Conservation (phyloP, 2,888 invertebrate species). For the Anoplius nigerrimus region DNA sequence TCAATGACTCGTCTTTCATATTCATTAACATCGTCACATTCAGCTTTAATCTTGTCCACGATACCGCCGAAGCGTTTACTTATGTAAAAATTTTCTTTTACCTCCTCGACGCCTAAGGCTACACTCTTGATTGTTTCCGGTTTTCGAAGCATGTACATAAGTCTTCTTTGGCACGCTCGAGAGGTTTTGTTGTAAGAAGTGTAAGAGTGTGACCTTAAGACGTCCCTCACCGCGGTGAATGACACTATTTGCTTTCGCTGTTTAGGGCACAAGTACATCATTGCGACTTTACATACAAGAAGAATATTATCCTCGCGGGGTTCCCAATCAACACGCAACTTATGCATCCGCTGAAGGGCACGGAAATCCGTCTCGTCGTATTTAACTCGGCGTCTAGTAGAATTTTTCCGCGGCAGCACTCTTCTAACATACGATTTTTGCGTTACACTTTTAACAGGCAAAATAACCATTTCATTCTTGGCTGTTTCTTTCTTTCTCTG, state of each 20-base stretch:
- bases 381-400: conserved; percentile 54
- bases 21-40: conserved; percentile 53
- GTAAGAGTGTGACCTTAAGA: conserved; percentile 76
- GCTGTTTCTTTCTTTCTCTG: too few relatives aligned
- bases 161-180: conserved; percentile 81
- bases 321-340: conserved; percentile 80
- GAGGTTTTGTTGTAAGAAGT: conserved; percentile 82
- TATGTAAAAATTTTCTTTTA: conserved; percentile 78
- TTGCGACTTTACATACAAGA: conserved; percentile 81
- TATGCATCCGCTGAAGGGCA: conserved; percentile 80
- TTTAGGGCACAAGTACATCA: conserved; percentile 76
- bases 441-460: conserved; percentile 8
- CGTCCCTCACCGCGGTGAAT: conserved; percentile 77
- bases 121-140: conserved; percentile 79
- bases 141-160: conserved; percentile 80
- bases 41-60: conserved; percentile 67
- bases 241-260: conserved; percentile 73
- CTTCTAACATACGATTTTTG: conserved; percentile 65
- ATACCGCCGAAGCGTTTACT: conserved; percentile 74
- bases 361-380: conserved; percentile 82
- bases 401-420: conserved; percentile 62
- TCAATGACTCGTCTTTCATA: conserved; percentile 62
- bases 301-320: conserved; percentile 83
- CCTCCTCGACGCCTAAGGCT: conserved; percentile 79
- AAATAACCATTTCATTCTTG: conserved; percentile 17